A percentile compares a stretch with the other conserved stretches of the same genome.
Conservation (phyloP, 2,113 vertebrate genomes). For the Telmatochromis sp. region DNA sequence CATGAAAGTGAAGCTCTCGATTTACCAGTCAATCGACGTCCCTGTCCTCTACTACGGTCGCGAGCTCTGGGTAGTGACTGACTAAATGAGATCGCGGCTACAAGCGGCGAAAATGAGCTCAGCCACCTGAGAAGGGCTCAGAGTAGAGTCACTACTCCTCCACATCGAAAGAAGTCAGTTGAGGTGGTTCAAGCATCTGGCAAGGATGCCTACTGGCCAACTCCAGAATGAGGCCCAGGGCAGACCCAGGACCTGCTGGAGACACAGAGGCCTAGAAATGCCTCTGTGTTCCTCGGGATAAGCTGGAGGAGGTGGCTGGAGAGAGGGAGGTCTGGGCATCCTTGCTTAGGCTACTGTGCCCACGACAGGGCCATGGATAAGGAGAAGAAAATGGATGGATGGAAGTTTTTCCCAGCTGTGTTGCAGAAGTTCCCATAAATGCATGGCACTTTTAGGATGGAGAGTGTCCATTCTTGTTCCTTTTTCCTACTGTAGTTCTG, state of each 20-base stretch:
- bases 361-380: fast-evolving
- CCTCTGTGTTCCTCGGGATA: background rate
- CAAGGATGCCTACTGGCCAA: background rate
- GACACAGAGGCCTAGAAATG: background rate
- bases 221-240: background rate
- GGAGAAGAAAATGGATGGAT: background rate
- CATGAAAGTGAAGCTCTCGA: background rate
- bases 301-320: background rate
- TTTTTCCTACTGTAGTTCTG: background rate
- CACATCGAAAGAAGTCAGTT: background rate
- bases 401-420: background rate
- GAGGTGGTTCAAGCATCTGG: background rate
- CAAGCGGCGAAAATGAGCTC: background rate
- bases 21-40: background rate
- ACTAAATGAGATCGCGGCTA: background rate
- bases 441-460: background rate
- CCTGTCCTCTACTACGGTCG: background rate
- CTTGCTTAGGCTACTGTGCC: background rate
- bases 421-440: background rate
- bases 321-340: background rate
- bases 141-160: background rate
- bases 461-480: background rate
- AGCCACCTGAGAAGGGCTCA: background rate
- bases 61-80: background rate
- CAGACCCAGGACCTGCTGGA: fast-evolving